These are phyloP conservation scores for Perca fluviatilis DNA, from an alignment of 2,113 vertebrate species.

Conservation along the genomic window DNA sequence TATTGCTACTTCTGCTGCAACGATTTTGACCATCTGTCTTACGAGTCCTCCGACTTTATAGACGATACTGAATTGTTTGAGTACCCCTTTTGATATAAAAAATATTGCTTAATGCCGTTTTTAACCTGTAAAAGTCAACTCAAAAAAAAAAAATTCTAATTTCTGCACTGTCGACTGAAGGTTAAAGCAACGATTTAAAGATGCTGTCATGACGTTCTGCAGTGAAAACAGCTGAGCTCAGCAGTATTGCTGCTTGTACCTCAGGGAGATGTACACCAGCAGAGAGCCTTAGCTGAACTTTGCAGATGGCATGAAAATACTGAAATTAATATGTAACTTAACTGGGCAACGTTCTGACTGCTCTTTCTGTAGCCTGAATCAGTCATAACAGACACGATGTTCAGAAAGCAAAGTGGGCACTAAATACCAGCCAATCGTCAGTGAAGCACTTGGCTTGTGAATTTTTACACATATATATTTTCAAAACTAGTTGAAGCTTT, in stretches of 20 bases:
- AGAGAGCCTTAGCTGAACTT: constrained; percentile 30
- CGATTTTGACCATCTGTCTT: not conserved
- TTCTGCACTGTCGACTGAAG: not conserved
- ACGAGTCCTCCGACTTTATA: not conserved
- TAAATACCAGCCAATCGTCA: not conserved
- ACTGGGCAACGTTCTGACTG: not conserved
- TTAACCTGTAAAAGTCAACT: not conserved
- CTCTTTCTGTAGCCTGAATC: constrained; percentile 21
- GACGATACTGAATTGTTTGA: not conserved
- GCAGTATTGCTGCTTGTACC: constrained; percentile 19
- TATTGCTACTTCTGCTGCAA: not conserved
- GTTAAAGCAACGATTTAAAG: not conserved
- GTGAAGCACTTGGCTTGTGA: not conserved
- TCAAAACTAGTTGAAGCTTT: not conserved
- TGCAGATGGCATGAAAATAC: not conserved
- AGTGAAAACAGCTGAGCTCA: constrained; percentile 44
- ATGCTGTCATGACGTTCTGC: constrained; percentile 16
- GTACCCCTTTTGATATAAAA: not conserved
- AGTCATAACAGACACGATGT: not conserved
- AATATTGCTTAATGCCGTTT: not conserved
- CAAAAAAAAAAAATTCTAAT: too few species aligned
- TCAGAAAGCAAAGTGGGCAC: not conserved
- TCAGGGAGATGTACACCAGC: constrained; percentile 1
- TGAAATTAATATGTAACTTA: constrained; percentile 19
- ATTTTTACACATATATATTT: not conserved